Evolutionary conservation across 2,113 vertebrate genomes (phyloP).

Genomic region (Piaya cayana): DNA sequence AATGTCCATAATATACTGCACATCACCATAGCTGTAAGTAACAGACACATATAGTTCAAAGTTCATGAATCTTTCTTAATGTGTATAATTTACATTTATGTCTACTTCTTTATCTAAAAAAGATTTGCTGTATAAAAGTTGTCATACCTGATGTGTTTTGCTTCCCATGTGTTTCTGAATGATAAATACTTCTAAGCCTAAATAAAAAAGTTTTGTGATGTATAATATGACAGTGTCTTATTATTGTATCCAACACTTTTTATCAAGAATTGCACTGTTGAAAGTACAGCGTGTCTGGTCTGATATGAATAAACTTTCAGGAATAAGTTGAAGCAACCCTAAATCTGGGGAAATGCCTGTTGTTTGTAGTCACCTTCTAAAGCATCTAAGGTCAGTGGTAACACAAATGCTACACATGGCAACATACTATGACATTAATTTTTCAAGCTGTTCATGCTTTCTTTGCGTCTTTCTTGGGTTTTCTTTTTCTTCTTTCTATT

Average conservation of each 20-base stretch:
- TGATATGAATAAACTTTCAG: neutral
- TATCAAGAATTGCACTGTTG: neutral
- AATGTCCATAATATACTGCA: neutral
- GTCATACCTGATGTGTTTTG: neutral
- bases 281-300: neutral
- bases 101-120: neutral
- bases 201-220: neutral
- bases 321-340: neutral
- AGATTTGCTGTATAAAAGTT: neutral
- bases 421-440: neutral
- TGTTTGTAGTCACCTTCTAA: neutral
- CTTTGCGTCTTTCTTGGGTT: neutral
- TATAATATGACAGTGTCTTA: neutral
- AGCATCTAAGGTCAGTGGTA: neutral
- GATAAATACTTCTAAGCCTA: neutral
- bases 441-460: neutral
- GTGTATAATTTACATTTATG: neutral
- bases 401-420: neutral
- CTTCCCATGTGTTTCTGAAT: neutral
- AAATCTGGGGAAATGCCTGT: neutral
- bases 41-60: neutral
- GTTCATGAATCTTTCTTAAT: neutral
- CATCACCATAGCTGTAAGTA: neutral
- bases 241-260: neutral
- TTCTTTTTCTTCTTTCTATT: neutral